Conservation (phyloP, 2,113 vertebrate genomes). For the Anguilla japonica region DNA sequence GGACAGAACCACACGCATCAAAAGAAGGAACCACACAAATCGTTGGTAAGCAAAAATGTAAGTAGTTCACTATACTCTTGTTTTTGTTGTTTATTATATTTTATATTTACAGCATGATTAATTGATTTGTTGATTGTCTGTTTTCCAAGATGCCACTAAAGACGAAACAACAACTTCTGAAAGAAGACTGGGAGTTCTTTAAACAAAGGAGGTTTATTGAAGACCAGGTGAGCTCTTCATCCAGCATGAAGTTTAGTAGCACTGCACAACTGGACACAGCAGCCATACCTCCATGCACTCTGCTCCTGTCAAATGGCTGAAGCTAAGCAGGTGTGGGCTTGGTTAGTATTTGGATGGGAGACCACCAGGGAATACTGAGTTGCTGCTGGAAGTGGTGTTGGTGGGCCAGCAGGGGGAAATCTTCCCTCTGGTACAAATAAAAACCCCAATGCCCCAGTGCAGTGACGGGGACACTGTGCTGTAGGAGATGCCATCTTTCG, state of each 20-base stretch:
- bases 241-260: not conserved
- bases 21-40: slow-evolving; percentile 71
- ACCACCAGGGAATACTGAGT: too few species aligned
- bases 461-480: too few species aligned
- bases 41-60: slow-evolving; percentile 74
- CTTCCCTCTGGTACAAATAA: too few species aligned
- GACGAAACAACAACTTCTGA: slow-evolving; percentile 86
- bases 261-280: not conserved
- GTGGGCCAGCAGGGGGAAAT: too few species aligned
- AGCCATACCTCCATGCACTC: too few species aligned
- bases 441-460: too few species aligned
- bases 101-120: not conserved
- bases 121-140: not conserved
- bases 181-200: slow-evolving; percentile 95
- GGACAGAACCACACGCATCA: slow-evolving; percentile 69
- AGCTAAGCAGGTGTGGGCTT: too few species aligned
- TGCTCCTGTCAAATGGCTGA: too few species aligned
- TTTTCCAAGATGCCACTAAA: slow-evolving; percentile 81
- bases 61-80: slow-evolving; percentile 32
- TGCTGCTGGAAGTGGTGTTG: too few species aligned
- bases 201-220: slow-evolving; percentile 91
- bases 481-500: too few species aligned
- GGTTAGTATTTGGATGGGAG: too few species aligned
- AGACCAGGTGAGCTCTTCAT: slow-evolving; percentile 78
- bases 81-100: not conserved